Conservation (phyloP, 1,140 invertebrate species). For the Zophobas morio region DNA sequence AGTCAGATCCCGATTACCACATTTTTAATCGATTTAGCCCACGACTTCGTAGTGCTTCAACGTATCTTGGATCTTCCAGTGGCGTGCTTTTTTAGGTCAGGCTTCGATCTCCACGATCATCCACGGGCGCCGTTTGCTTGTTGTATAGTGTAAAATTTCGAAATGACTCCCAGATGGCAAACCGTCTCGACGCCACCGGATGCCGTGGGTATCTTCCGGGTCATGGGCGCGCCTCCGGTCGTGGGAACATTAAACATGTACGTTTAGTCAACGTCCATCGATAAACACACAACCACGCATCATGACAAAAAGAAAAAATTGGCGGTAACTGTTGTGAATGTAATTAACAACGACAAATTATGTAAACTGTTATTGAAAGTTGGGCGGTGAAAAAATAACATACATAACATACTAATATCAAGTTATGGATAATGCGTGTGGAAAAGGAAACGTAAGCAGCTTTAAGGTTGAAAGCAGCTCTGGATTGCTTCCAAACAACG, state of each 20-base stretch:
- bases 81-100: neutral
- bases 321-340: neutral
- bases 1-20: neutral
- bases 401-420: too few species aligned
- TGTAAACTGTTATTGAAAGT: too few species aligned
- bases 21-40: neutral
- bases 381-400: too few species aligned
- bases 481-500: too few species aligned
- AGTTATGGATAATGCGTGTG: too few species aligned
- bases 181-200: conserved; percentile 21
- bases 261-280: conserved; percentile 8
- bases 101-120: neutral
- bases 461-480: too few species aligned
- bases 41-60: neutral
- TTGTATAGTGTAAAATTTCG: neutral
- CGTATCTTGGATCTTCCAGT: neutral
- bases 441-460: too few species aligned
- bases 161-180: conserved; percentile 21
- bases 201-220: conserved; percentile 33
- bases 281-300: conserved; percentile 3
- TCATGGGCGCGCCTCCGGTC: conserved; percentile 33
- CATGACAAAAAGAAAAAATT: neutral
- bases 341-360: too few species aligned
- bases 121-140: neutral
- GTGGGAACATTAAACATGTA: conserved; percentile 34